Evolutionary conservation across 2,888 invertebrate genomes (phyloP).

Genomic region (Synergus umbraculus): DNA sequence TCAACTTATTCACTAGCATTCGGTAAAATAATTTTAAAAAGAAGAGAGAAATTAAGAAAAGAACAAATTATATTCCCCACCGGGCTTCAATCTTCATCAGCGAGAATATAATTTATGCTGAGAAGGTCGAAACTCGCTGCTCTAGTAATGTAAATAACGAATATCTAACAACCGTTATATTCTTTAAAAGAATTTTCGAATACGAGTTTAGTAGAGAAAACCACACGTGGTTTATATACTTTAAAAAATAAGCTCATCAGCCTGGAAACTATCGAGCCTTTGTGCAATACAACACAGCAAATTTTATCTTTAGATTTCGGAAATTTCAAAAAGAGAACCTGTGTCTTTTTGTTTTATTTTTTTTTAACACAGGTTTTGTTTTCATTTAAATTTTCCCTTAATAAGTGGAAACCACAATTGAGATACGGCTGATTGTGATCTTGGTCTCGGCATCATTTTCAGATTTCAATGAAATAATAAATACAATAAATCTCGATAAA

Average conservation of each 20-base stretch:
- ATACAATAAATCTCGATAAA: background rate
- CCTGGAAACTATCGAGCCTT: conserved; percentile 6
- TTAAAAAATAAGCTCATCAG: background rate
- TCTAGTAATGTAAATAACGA: conserved; percentile 35
- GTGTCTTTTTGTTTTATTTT: background rate
- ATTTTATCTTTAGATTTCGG: background rate
- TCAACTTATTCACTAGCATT: conserved; percentile 94
- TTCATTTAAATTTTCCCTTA: background rate
- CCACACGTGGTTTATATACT: conserved; percentile 4
- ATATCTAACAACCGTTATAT: conserved; percentile 25
- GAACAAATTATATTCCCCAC: conserved; percentile 12
- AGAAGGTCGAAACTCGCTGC: conserved; percentile 45
- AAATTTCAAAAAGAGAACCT: background rate
- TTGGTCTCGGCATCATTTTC: too few relatives aligned
- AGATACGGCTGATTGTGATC: background rate
- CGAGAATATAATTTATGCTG: conserved; percentile 46
- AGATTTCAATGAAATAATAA: too few relatives aligned
- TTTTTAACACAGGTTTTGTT: background rate
- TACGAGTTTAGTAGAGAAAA: conserved; percentile 7
- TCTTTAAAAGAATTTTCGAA: conserved; percentile 38
- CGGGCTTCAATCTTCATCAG: conserved; percentile 23
- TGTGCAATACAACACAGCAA: conserved; percentile 33
- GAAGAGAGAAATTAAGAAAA: conserved; percentile 45
- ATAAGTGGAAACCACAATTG: background rate
- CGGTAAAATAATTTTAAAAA: conserved; percentile 78